phyloP scores from a whole-genome alignment of 2,113 vertebrate species.

The Fulica atra region DNA sequence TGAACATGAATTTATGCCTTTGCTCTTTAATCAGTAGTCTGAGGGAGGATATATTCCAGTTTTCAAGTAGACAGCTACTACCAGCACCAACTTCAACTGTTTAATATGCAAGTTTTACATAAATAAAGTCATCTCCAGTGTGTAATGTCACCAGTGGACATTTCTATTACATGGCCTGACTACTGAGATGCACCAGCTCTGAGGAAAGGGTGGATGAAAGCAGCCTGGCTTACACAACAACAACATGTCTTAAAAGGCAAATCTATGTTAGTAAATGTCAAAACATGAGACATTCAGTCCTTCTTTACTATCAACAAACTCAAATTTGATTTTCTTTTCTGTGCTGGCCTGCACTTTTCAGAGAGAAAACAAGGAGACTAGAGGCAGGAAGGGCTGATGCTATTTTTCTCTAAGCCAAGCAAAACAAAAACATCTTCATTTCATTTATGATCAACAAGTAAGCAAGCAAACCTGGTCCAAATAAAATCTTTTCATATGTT shows the following conservation, averaged over 20 bases:
- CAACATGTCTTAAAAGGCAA: neutral
- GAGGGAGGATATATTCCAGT: neutral
- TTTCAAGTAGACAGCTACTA: neutral
- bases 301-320: neutral
- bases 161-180: neutral
- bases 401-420: neutral
- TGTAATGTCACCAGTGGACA: neutral
- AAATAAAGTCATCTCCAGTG: neutral
- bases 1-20: neutral
- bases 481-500: slow-evolving; percentile 1
- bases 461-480: neutral
- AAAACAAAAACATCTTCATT: neutral
- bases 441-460: slow-evolving; percentile 7
- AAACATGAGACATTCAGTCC: neutral
- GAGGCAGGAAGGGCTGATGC: neutral
- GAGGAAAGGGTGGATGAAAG: neutral
- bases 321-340: neutral
- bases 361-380: neutral
- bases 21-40: neutral
- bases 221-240: neutral
- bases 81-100: neutral
- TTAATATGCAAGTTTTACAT: neutral
- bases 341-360: neutral
- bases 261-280: neutral
- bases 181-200: neutral